Base-by-base conservation (phyloP, 2,113 vertebrate genomes). In the Rhynchopsitta pachyrhyncha region DNA sequence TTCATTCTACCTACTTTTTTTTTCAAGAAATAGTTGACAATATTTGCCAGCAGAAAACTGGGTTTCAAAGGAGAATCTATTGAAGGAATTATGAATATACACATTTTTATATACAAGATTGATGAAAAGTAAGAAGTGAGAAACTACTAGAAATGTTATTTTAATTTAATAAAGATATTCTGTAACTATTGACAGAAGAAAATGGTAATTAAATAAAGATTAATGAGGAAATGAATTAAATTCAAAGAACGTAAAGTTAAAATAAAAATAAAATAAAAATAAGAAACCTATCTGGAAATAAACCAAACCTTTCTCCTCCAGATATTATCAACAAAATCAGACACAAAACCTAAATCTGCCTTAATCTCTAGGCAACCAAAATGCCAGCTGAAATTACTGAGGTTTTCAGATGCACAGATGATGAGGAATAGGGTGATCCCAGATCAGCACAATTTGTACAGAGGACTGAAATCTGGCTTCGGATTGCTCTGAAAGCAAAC, bases 291-390 rank as follows among this genome's bases (percentile, higher is more conserved):
- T 80, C 78, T 89, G 62, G 63, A 93, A 49, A 55, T 33, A 89
- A 95, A 93, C 89, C 24, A 84, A 93, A 47, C 7, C 37, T 78
- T 93, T 94, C n/a, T 92, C 20, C 92, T 96, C 29, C 49, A 92
- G 64, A 74, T 86, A 86, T 69, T 88, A 76, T 86, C 93, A 93
- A 95, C 86, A 95, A 88, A 94, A 84, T 90, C 69, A 79, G 73
- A 47, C 47, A 88, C 33, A 90, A 90, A 94, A 68, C 80, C 64
- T 84, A 95, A 95, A 49, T 49, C 47, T 49, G 17, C 44, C 2
- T 11, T 84, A 92, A 75, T 94, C 88, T 87, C 80, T 50, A 74
- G 68, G 42, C 62, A 92, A 92, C 35, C 2, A 74, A 84, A 94
- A 90, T 64, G 27, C 25, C 76, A 68, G 33, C 33, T 93, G 88